Evolutionary conservation across 2,113 vertebrate genomes (phyloP), one percentile per base, ranked within the genome.

Genomic region (Gavialis gangeticus): DNA sequence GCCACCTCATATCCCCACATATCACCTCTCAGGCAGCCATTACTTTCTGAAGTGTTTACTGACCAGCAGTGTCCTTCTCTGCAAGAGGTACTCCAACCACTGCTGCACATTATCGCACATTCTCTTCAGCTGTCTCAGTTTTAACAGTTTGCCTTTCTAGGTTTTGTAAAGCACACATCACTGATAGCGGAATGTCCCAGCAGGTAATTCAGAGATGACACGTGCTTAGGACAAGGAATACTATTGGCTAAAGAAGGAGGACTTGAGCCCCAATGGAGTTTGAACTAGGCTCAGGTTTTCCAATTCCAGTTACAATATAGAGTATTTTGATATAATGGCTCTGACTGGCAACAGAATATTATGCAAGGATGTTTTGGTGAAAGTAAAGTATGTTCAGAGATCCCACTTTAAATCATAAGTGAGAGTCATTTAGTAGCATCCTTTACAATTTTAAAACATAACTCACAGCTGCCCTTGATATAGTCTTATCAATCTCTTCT

Each of bases 401-500:
- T 86, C 12, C 57, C 85, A 84, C 87, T 93, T 92, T 93, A 95
- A 95, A 96, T 94, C 90, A 89, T 87, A 94, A 93, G 55, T 93
- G 92, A 95, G 92, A 96, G 94, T 95, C 92, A 93, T 84, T 96
- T 96, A 87, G 82, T 86, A 75, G 79, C 88, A 89, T 92, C 27
- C 96, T 95, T 96, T 95, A 94, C 90, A 96, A 84, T 94, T 94
- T 96, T 82, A 95, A 94, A 97, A 63, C 87, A 93, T 62, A 93
- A 83, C 87, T 96, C 94, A 89, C 93, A 95, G 95, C 89, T 96
- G 93, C 94, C 94, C 85, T 69, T 92, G 86, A 94, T 96, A 95
- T 34, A 71, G 92, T 97, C 94, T 94, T 95, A 95, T 92, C 94
- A 96, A 64, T 96, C 96, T 96, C 84, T 93, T 95, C 91, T 97